Percentiles rank a stretch among this genome's conserved stretches.
Evolutionary conservation across 2,888 invertebrate genomes (phyloP).

Genomic region (Stomorhina lunata): DNA sequence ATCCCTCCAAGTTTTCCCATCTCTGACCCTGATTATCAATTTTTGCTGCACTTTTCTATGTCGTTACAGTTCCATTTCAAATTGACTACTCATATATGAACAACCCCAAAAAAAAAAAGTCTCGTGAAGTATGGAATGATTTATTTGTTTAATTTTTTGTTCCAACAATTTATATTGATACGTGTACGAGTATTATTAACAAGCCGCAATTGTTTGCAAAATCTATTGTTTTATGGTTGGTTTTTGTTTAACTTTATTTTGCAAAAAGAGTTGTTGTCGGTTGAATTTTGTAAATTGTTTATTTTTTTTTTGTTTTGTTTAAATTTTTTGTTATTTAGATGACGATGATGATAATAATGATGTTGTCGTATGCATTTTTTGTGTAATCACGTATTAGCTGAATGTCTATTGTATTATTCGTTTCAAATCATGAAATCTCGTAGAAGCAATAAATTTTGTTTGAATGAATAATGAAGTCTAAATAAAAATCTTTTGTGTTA

Average conservation of each 20-base stretch:
- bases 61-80: slow-evolving; percentile 11
- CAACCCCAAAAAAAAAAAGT: background rate
- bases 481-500: background rate
- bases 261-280: slow-evolving; percentile 3
- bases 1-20: background rate
- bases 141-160: slow-evolving; percentile 19
- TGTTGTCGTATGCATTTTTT: background rate
- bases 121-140: slow-evolving; percentile 23
- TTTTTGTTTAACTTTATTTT: background rate
- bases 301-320: too few species aligned
- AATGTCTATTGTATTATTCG: slow-evolving; percentile 40
- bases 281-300: slow-evolving; percentile 33
- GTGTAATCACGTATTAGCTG: slow-evolving; percentile 21
- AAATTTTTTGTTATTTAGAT: too few species aligned
- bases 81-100: too few species aligned
- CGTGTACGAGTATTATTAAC: background rate
- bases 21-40: background rate
- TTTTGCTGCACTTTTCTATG: background rate
- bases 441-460: slow-evolving; percentile 18
- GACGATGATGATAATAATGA: slow-evolving; percentile 15
- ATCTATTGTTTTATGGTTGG: slow-evolving; percentile 46
- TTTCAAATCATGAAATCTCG: background rate
- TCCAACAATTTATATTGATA: background rate
- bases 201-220: slow-evolving; percentile 46
- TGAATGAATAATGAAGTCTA: background rate